Base-by-base conservation (phyloP, 92 coral and sea anemone genomes). In the Parazoanthus swiftii region DNA sequence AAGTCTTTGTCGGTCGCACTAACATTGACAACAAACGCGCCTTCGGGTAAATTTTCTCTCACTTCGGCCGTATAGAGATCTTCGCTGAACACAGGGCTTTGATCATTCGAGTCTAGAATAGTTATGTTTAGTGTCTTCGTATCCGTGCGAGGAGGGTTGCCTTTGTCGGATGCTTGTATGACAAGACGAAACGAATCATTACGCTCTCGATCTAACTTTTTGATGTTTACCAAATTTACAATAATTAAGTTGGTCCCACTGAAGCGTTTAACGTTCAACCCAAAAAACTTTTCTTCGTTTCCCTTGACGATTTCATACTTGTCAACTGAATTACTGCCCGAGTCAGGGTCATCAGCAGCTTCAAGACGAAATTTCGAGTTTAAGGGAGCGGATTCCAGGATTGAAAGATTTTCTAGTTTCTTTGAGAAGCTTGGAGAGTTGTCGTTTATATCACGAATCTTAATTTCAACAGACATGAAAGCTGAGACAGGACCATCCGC, bases 41-140 rank as follows among this genome's bases (percentile, higher is more conserved):
- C 96, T 44, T 86, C 86, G 0, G 85, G 94, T 78, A 84, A 65
- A 87, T 95, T 95, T 74, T 95, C 98, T 33, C 43, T 95, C 73
- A 95, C 93, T 79, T 86, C 89, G 2, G 90, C 96, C 42, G 74
- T 88, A 48, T 91, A 95, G 33, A 90, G 81, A 85, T 86, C 94
- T 42, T 65, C 86, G 81, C 90, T 90, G 68, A 95, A 95, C 83
- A 86, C 81, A 3, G 98, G 98, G 29, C 93, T 91, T 73, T 95
- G 95, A 79, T 95, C 98, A 46, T 95, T 95, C 7, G 98, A 93
- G 80, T 95, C 98, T 6, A 90, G 76, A 37, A 95, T 86, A 44
- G 92, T 91, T 16, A 95, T 89, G 58, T 90, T 91, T 20, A 95
- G 59, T 21, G 80, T 88, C 70, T 93, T 95, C 42, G 89, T 78